phyloP scores from a whole-genome alignment of 2,888 invertebrate genomes.

The Pachliopta kotzebuea region DNA sequence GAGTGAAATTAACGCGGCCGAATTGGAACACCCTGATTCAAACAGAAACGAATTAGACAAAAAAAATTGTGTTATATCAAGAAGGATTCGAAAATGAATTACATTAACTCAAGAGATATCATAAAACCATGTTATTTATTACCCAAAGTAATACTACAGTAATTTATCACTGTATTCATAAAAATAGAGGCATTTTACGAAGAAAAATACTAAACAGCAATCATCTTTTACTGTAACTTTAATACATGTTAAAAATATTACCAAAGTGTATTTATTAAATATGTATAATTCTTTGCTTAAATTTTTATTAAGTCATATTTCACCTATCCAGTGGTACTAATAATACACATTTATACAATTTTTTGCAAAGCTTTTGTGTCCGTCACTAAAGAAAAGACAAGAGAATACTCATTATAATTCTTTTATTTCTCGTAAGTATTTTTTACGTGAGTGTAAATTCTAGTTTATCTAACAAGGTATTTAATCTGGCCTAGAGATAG shows the following conservation, averaged over 20 bases:
- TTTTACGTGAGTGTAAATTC: no score
- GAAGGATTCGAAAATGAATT: not conserved
- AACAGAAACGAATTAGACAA: not conserved
- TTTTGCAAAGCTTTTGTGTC: no score
- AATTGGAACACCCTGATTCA: not conserved
- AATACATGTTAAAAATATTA: not conserved
- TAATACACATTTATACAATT: no score
- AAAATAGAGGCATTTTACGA: not conserved
- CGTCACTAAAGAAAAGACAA: no score
- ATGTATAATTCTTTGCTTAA: no score
- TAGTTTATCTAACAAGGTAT: no score
- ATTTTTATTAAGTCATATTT: no score
- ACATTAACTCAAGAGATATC: not conserved
- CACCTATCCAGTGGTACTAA: no score
- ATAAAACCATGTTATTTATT: not conserved
- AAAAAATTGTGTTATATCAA: not conserved
- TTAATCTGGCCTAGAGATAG: no score
- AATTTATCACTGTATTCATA: not conserved
- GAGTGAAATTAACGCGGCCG: slow-evolving; percentile 36
- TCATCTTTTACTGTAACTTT: not conserved
- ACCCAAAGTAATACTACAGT: not conserved
- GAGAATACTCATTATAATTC: no score
- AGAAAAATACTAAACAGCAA: not conserved
- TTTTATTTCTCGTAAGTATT: no score
- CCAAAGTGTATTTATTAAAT: no score